phyloP scores from a whole-genome alignment of 2,113 vertebrate genomes.

The Podarcis raffonei region DNA sequence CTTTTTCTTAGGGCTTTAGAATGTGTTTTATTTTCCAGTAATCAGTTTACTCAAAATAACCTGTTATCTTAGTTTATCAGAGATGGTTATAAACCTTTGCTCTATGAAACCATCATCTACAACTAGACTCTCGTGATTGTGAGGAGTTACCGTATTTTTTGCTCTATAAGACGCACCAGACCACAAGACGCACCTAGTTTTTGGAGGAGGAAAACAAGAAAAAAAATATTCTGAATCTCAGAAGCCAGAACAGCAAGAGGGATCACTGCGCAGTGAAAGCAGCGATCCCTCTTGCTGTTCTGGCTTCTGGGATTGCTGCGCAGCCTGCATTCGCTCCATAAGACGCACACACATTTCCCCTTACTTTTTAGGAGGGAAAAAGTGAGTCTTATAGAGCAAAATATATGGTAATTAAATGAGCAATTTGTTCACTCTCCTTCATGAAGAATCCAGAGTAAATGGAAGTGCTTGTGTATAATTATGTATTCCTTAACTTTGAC shows the following conservation, averaged over 20 bases:
- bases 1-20: background rate
- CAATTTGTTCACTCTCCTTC: slow-evolving; percentile 3
- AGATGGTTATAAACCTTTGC: slow-evolving; percentile 12
- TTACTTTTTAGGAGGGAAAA: no score
- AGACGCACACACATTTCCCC: no score
- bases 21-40: background rate
- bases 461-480: background rate
- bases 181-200: no score
- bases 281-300: no score
- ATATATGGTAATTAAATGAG: background rate
- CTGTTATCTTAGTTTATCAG: slow-evolving; percentile 4
- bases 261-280: no score
- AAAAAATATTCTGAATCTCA: no score
- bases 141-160: background rate
- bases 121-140: background rate
- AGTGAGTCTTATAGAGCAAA: no score
- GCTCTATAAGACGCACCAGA: no score
- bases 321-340: no score
- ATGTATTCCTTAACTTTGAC: background rate
- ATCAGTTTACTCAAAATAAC: background rate
- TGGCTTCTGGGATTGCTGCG: no score
- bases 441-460: background rate
- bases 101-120: background rate
- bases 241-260: no score
- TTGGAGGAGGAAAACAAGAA: no score